phyloP scores from a whole-genome alignment of 1,140 invertebrate genomes.

The honey bee (Apis mellifera) region DNA sequence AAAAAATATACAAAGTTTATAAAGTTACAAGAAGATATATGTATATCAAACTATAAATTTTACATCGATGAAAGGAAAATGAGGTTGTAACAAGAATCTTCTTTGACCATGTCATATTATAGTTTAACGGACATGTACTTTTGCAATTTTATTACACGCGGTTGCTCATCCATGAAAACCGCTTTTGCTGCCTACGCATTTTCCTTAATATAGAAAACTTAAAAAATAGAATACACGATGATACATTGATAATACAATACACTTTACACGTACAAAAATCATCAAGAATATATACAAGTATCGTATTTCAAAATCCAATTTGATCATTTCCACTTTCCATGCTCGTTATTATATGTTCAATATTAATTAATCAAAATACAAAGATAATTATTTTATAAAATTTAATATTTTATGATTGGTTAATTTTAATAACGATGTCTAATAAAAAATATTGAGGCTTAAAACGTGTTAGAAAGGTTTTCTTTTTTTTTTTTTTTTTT shows the following conservation, averaged over 20 bases:
- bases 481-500: too few relatives aligned
- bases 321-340: too few relatives aligned
- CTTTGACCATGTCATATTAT: constrained; percentile 10
- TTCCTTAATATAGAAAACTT: constrained; percentile 22
- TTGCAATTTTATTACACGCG: constrained; percentile 11
- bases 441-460: too few relatives aligned
- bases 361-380: too few relatives aligned
- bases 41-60: not conserved
- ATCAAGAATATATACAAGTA: too few relatives aligned
- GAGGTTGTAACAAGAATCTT: not conserved
- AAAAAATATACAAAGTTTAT: too few relatives aligned
- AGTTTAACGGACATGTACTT: constrained; percentile 9
- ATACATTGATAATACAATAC: not conserved
- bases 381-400: too few relatives aligned
- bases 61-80: not conserved
- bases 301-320: too few relatives aligned
- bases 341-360: too few relatives aligned
- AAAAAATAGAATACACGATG: not conserved
- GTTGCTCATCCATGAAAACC: constrained; percentile 24
- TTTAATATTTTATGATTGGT: too few relatives aligned
- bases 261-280: not conserved
- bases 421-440: too few relatives aligned
- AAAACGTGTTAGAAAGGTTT: too few relatives aligned
- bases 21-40: not conserved
- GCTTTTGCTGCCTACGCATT: constrained; percentile 18